Evolutionary conservation across 2,888 invertebrate species (phyloP), one percentile per base, ranked within the genome.

Genomic region (Microchrysa polita): DNA sequence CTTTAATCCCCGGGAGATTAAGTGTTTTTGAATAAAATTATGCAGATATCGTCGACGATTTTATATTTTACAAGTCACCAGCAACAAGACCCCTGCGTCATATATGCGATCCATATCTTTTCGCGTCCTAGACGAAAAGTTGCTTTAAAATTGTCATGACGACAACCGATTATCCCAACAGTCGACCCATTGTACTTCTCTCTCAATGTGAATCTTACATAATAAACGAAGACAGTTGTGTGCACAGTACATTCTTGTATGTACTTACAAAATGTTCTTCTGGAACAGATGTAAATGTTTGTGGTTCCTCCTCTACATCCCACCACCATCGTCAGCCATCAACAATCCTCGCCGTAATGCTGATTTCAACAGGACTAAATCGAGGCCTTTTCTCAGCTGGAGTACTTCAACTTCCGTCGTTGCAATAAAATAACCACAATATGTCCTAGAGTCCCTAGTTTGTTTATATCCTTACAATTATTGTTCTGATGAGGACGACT

Each of bases 381-480:
- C 48, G 48, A 48, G 48, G 48, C 48, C 48, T 48, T 10, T 48
- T 48, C 48, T 48, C 48, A 48, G 48, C 48, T 48, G 48, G 48
- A 48, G 48, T 48, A 48, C 48, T 48, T 48, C 4, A 48, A n/a
- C 48, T 48, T 34, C 27, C 27, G 27, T 12, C 48, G n/a, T 48
- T 48, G 48, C 48, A 48, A 48, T 48, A 48, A 48, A 48, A 48
- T 48, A 48, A 48, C 48, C 48, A 48, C 48, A 48, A 48, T 48
- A 48, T 48, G 48, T 48, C 27, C 27, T 34, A 34, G n/a, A n/a
- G 27, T 34, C 48, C 48, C 48, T n/a, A 48, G 48, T 48, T 48
- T 48, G 48, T 48, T 7, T 48, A 48, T 48, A 48, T 48, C 48
- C 12, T 48, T 48, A 48, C 48, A 48, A 48, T 48, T 48, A 48